Conservation (phyloP, 2,113 vertebrate genomes). For the Podarcis cretensis region DNA sequence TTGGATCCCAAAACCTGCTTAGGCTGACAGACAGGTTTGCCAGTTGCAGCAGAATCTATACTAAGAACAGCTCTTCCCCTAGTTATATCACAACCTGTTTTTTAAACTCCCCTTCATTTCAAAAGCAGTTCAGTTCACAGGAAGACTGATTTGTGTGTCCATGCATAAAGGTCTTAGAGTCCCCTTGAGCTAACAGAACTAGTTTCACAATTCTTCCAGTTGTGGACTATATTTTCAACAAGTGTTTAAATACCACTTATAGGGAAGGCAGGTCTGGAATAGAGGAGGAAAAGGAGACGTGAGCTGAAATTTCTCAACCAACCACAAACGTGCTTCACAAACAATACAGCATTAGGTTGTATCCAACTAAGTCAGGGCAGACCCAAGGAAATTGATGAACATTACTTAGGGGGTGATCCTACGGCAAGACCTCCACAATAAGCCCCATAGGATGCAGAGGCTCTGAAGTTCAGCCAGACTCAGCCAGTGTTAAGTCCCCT, state of each 20-base stretch:
- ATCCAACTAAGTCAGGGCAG: too few relatives aligned
- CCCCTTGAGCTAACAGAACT: not conserved
- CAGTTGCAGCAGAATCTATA: not conserved
- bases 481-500: too few relatives aligned
- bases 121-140: not conserved
- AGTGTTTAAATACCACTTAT: not conserved
- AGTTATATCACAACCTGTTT: not conserved
- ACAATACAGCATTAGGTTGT: not conserved
- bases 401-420: too few relatives aligned
- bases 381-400: too few relatives aligned
- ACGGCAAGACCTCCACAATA: too few relatives aligned
- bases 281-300: too few relatives aligned
- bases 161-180: not conserved
- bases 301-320: not conserved
- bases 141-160: too few relatives aligned
- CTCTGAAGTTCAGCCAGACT: too few relatives aligned
- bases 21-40: not conserved
- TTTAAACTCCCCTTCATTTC: not conserved
- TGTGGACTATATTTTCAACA: not conserved
- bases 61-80: not conserved
- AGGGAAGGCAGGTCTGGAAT: not conserved
- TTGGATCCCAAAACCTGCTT: not conserved
- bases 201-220: not conserved
- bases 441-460: too few relatives aligned
- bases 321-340: not conserved